Base-by-base conservation (phyloP, 2,888 invertebrate species). In the Eilema griseolum region DNA sequence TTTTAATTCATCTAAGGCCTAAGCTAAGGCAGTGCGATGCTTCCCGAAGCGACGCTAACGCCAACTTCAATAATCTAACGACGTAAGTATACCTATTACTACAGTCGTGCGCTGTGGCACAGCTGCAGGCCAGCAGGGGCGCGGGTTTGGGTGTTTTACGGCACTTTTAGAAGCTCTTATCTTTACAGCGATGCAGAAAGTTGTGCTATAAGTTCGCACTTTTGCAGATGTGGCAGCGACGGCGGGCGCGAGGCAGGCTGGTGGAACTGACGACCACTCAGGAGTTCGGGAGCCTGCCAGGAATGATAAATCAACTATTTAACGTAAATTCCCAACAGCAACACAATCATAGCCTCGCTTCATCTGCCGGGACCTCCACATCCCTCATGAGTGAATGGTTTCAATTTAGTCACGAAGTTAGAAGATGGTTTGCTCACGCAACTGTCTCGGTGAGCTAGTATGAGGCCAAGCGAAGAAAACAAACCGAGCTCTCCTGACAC, bases 281-380 rank as follows among this genome's bases (percentile, higher is more conserved):
- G 79, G 80, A 76, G 77, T 79, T 80, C 73, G 63, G 79, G 80
- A 76, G 77, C 80, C 77, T 33, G 31, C 31, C 31, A 1, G 80
- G 81, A 83, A 79, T 82, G 81, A 81, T 80, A 82, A 83, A 82
- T 85, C 86, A 82, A 83, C 81, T 83, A 87, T 87, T 87, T 86
- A 88, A 88, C 88, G 88, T 84, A 86, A 88, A 87, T 87, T 87
- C 85, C 84, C 85, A 87, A 86, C 88, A 86, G 83, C 82, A 74
- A 61, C 76, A 73, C 77, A 37, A 59, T 28, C 10, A 16, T 16
- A 46, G 20, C 20, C 46, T 31, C 67, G 61, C 61, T 20, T 28
- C 12, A 14, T 11, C 24, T 11, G 26, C 24, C 23, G 20, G 1
- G 28, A 5, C 26, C 41, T 7, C 33, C 61, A 31, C 61, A 11